Base-by-base conservation (phyloP, 2,888 invertebrate genomes). In the Miltochrista miniata region DNA sequence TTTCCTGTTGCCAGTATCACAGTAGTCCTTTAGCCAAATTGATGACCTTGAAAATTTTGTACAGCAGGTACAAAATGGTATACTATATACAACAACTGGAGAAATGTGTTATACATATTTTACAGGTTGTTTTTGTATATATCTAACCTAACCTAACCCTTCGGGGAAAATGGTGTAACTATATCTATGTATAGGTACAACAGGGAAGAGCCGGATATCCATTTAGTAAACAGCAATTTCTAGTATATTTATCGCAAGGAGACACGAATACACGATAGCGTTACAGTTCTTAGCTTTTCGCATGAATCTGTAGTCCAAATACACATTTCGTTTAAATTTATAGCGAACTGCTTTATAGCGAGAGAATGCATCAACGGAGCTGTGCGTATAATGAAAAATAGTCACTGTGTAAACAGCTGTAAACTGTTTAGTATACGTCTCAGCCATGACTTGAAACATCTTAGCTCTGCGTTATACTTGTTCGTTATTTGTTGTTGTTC, bases 261-360 rank as follows among this genome's bases (percentile, higher is more conserved):
- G n/a, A n/a, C n/a, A n/a, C n/a, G n/a, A n/a, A n/a, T n/a, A n/a
- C n/a, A n/a, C n/a, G 47, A 48, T 43, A 45, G 51, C 55, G 45
- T 51, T 38, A 48, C 41, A 49, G 51, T 64, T 45, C 51, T 61
- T 56, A 53, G 56, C 41, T 48, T 42, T 47, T 48, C 40, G 34
- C 41, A 41, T 34, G 33, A 45, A 46, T 53, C 44, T 52, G 50
- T 54, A 56, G 51, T 40, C 41, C 38, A 55, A 57, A 56, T 45
- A 54, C 38, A 48, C 42, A 11, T 40, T 33, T 44, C 45, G 43
- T 51, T 60, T 24, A 24, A 53, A 61, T 66, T 66, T 60, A 62
- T 54, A 50, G 29, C 51, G 18, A 24, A 24, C 2, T 11, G 14
- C 48, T 36, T 18, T 18, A 36, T 31, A 30, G 11, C 39, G 29